phyloP scores from a whole-genome alignment of 2,888 invertebrate species.

The Hesperia comma region DNA sequence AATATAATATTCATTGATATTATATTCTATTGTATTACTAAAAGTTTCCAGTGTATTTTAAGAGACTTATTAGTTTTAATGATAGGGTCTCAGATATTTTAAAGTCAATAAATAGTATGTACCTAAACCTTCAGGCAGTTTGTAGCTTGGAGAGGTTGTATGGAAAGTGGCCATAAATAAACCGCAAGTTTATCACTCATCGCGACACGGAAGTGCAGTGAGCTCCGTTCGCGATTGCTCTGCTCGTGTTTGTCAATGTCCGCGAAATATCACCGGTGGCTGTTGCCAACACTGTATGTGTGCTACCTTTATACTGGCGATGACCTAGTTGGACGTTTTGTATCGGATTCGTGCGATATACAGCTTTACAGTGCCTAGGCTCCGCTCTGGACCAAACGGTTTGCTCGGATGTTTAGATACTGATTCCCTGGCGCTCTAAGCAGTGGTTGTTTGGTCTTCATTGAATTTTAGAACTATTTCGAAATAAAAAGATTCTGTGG shows the following conservation, averaged over 20 bases:
- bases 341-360: neutral
- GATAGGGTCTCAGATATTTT: too few species aligned
- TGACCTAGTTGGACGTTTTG: constrained; percentile 13
- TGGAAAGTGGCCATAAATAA: neutral
- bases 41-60: too few species aligned
- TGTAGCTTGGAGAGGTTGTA: neutral
- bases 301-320: constrained; percentile 19
- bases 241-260: constrained; percentile 71
- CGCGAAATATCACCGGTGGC: constrained; percentile 65
- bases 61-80: too few species aligned
- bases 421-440: neutral
- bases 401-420: neutral
- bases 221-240: constrained; percentile 71
- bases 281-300: constrained; percentile 59
- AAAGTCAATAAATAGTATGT: too few species aligned
- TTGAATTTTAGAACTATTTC: neutral
- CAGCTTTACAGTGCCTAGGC: neutral
- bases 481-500: too few species aligned
- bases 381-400: neutral
- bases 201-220: constrained; percentile 70
- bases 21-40: too few species aligned
- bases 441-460: neutral
- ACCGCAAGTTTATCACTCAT: constrained; percentile 51
- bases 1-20: too few species aligned
- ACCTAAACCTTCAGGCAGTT: too few species aligned